Base-by-base conservation (phyloP, 1,140 invertebrate species). In the Oncopodura yosiiana region DNA sequence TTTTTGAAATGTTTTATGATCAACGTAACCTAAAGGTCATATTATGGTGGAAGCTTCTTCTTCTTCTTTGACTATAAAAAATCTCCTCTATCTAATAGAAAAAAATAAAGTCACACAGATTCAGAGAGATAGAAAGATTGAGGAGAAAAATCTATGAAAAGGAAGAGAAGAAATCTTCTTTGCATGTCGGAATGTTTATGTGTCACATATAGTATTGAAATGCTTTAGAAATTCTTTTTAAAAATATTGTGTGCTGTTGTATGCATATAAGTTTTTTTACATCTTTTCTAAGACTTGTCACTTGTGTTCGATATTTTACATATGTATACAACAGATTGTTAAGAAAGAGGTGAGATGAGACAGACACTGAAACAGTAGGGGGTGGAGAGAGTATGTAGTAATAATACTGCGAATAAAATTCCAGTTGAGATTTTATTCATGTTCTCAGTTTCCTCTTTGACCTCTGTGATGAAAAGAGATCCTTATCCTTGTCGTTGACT, bases 11-110 rank as follows among this genome's bases (percentile, higher is more conserved):
- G 43, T 29, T 54, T 54, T 54, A 54, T 54, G 52, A 43, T 24
- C 30, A n/a, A 32, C 46, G 36, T 54, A 43, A 54, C 52, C 52
- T 54, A 41, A 36, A 54, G 52, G 52, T 54, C 52, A 54, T n/a
- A n/a, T n/a, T n/a, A n/a, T n/a, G n/a, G n/a, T n/a, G n/a, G n/a
- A n/a, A n/a, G n/a, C n/a, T n/a, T n/a, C n/a, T n/a, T n/a, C n/a
- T n/a, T n/a, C n/a, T n/a, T n/a, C n/a, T n/a, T n/a, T n/a, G n/a
- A n/a, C n/a, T n/a, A n/a, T n/a, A n/a, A n/a, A n/a, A n/a, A n/a
- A n/a, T n/a, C n/a, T n/a, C n/a, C n/a, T n/a, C n/a, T n/a, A n/a
- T n/a, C n/a, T n/a, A n/a, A n/a, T n/a, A n/a, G n/a, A n/a, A n/a
- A n/a, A n/a, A n/a, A n/a, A n/a, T n/a, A n/a, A n/a, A n/a, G n/a